A percentile compares a stretch with the other conserved stretches of the same genome.
Conservation (phyloP, 2,113 vertebrate species). For the Oryzias curvinotus region DNA sequence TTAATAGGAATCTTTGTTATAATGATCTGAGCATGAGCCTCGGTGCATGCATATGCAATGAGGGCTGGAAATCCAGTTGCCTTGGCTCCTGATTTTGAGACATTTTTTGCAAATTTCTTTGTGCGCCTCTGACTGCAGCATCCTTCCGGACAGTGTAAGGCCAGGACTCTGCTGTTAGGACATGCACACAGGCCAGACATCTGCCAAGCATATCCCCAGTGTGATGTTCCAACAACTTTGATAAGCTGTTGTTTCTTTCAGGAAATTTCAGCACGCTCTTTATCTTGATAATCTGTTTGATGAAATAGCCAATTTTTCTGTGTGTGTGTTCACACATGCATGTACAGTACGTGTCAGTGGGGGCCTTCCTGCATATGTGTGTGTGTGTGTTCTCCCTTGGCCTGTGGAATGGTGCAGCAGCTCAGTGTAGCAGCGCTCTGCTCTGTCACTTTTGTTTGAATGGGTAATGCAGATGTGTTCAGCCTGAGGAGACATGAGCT, state of each 20-base stretch:
- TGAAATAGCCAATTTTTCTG: conserved; percentile 29
- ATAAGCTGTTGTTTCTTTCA: conserved; percentile 44
- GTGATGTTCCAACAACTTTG: conserved; percentile 29
- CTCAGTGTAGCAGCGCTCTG: conserved; percentile 86
- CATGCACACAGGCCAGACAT: conserved; percentile 82
- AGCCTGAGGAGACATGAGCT: conserved; percentile 92
- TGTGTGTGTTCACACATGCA: conserved; percentile 4
- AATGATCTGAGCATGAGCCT: conserved; percentile 77
- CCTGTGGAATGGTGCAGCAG: conserved; percentile 68
- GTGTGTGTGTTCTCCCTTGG: conserved; percentile 46
- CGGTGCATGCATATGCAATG: conserved; percentile 78
- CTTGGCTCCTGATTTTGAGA: conserved; percentile 67
- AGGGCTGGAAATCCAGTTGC: conserved; percentile 62
- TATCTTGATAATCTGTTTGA: conserved; percentile 70
- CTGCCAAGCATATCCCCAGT: conserved; percentile 79
- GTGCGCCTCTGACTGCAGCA: conserved; percentile 37
- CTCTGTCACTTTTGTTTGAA: conserved; percentile 97
- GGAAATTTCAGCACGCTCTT: conserved; percentile 38
- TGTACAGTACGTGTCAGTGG: conserved; percentile 11
- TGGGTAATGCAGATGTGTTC: conserved; percentile 93
- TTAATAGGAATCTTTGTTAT: conserved; percentile 83
- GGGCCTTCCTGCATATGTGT: conserved; percentile 11
- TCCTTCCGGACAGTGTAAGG: conserved; percentile 68
- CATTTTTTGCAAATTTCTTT: conserved; percentile 51
- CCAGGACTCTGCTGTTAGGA: conserved; percentile 77